A percentile compares a stretch with the other conserved stretches of the same genome.
Evolutionary conservation across 2,113 vertebrate species (phyloP).

Genomic region (Agapornis roseicollis): DNA sequence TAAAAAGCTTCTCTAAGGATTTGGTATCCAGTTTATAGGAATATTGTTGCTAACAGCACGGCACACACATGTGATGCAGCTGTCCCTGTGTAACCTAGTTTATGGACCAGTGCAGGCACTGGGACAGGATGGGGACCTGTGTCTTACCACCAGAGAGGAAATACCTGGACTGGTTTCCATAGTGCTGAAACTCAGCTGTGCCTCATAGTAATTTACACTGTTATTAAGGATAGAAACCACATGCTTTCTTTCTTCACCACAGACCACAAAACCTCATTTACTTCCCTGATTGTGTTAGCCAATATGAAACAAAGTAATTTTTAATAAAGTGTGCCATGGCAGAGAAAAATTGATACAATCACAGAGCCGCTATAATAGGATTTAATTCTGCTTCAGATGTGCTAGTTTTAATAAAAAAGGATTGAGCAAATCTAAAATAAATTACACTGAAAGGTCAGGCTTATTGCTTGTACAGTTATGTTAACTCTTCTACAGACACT

Average conservation of each 20-base stretch:
- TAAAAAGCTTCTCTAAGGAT: neutral
- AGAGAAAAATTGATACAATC: constrained; percentile 77
- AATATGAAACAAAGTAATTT: constrained; percentile 77
- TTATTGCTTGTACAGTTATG: constrained; percentile 81
- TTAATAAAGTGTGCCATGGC: constrained; percentile 74
- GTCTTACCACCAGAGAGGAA: neutral
- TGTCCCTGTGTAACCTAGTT: neutral
- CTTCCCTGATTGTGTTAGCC: constrained; percentile 69
- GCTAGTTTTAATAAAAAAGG: constrained; percentile 86
- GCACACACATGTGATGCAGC: neutral
- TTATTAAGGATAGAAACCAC: neutral
- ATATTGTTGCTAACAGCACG: neutral
- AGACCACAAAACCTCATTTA: constrained; percentile 56
- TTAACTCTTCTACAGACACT: constrained; percentile 78
- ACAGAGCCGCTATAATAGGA: constrained; percentile 75
- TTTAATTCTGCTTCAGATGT: constrained; percentile 85
- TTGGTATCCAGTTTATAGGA: neutral
- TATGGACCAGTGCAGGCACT: neutral
- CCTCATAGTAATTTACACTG: neutral
- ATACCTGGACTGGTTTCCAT: neutral
- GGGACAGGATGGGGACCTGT: neutral
- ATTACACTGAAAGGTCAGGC: constrained; percentile 83
- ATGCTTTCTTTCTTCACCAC: neutral
- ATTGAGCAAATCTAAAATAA: constrained; percentile 82
- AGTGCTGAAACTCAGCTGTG: neutral